Evolutionary conservation across 1,140 invertebrate genomes (phyloP), one percentile per base, ranked within the genome.

Genomic region (Nephotettix cincticeps): DNA sequence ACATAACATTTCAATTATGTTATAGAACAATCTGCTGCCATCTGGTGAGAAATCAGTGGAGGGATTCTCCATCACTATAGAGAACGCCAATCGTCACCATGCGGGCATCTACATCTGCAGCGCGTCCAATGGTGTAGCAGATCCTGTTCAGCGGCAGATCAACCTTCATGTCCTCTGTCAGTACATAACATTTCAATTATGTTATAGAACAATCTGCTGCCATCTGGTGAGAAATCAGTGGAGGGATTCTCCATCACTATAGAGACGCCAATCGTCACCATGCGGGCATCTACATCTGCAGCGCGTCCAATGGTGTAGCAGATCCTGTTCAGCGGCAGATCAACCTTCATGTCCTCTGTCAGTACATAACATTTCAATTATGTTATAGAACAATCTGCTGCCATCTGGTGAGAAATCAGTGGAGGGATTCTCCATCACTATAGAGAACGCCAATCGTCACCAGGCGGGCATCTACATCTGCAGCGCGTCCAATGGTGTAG

Each of bases 391-490:
- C 79, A 87, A 87, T 77, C 79, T 87, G 70, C 81, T 89, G 64
- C 87, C 87, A 68, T 87, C 84, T 77, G 87, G 87, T 72, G 85
- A 86, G 77, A 82, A 76, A 28, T 64, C 72, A 0, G 68, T 71
- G 27, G 75, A 76, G 36, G 76, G 76, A 28, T 69, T 67, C 19
- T 70, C 71, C n/a, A 66, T 77, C 17, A 76, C 72, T 9, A 73
- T 83, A 11, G 77, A 79, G 64, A 73, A 77, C 1, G 80, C 79
- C 0, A 80, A 78, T 47, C 73, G 87, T 61, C 86, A 87, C 76
- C 86, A 88, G 73, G 87, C 86, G 27, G 88, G 88, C 17, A 79
- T 84, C 58, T 89, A 89, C 78, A 81, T 85, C 72, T 89, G 88
- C 75, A 86, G 84, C 4, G 88, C 87, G 29, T 85, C 83, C 77